Percentiles rank a stretch among this genome's conserved stretches.
These are phyloP conservation scores for Anoplolepis gracilipes DNA, from an alignment of 1,140 invertebrate genomes.

Conservation along the genomic window DNA sequence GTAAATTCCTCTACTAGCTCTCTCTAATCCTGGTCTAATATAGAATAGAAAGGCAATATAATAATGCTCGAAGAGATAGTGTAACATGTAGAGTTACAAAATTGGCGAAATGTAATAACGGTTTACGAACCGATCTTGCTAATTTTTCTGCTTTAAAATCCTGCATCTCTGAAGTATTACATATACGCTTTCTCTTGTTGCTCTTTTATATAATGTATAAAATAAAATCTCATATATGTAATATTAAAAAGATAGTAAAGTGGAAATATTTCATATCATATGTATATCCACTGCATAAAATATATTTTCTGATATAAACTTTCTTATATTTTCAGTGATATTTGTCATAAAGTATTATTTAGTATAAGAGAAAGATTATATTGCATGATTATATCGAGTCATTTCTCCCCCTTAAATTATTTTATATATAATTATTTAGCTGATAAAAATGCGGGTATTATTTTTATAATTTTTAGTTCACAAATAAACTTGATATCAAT, in stretches of 20 bases:
- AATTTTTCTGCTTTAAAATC: background rate
- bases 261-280: background rate
- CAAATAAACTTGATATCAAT: background rate
- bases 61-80: background rate
- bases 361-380: background rate
- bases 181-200: too few relatives aligned
- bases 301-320: background rate
- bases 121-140: background rate
- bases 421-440: background rate
- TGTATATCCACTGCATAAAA: background rate
- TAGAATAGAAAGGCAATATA: too few relatives aligned
- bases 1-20: constrained; percentile 69
- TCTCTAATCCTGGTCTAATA: background rate
- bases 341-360: background rate
- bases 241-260: background rate
- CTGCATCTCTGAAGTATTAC: background rate
- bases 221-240: background rate
- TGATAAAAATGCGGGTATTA: background rate
- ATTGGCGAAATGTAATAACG: background rate
- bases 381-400: background rate
- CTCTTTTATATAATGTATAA: background rate
- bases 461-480: background rate
- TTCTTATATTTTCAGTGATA: background rate
- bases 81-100: background rate
- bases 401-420: too few relatives aligned